A percentile compares a stretch with the other conserved stretches of the same genome.
These are phyloP conservation scores for Exaiptasia diaphana DNA, from an alignment of 64 coral and sea anemone species.

Conservation along the genomic window DNA sequence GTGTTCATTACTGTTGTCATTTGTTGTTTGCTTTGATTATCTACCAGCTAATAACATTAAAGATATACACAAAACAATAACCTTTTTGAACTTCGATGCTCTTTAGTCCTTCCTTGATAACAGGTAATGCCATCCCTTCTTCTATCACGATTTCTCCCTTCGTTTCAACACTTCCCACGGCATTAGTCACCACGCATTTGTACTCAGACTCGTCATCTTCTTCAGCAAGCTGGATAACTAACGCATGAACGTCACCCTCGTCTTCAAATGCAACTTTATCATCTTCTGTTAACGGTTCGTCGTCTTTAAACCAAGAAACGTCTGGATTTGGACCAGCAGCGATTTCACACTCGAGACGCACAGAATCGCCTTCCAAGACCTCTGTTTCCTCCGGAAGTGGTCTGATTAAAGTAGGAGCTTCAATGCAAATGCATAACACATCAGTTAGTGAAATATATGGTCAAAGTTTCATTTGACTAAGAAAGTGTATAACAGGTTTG, in stretches of 20 bases:
- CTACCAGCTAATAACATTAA: too few species aligned
- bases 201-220: constrained; percentile 81
- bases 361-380: constrained; percentile 73
- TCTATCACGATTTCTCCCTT: constrained; percentile 73
- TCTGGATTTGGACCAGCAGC: constrained; percentile 34
- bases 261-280: constrained; percentile 66
- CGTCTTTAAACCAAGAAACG: constrained; percentile 76
- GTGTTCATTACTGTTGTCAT: too few species aligned
- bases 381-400: constrained; percentile 65
- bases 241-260: constrained; percentile 54
- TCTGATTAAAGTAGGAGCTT: constrained; percentile 50
- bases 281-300: constrained; percentile 60
- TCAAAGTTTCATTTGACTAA: too few species aligned
- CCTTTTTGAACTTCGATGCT: constrained; percentile 61
- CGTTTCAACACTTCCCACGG: constrained; percentile 42
- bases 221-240: constrained; percentile 63
- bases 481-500: too few species aligned
- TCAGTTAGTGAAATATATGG: too few species aligned
- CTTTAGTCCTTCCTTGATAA: constrained; percentile 70
- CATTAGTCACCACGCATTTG: constrained; percentile 70
- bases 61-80: not conserved
- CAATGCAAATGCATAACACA: too few species aligned
- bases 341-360: constrained; percentile 63
- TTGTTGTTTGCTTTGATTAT: too few species aligned
- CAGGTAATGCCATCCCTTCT: constrained; percentile 74